Evolutionary conservation across 2,888 invertebrate genomes (phyloP).

Genomic region (Metopia argyrocephala): DNA sequence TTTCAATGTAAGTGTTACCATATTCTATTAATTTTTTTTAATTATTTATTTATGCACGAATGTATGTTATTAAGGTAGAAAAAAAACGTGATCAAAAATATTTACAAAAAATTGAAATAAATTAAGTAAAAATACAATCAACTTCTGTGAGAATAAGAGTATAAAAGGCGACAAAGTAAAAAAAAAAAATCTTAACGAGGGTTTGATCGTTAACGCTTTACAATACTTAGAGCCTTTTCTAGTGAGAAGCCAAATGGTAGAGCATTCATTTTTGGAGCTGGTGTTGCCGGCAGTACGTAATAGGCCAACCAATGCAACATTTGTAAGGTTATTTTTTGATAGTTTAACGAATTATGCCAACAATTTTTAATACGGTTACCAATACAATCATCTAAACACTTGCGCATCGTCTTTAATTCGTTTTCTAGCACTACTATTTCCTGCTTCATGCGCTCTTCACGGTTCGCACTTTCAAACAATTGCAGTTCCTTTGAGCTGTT

Average conservation of each 20-base stretch:
- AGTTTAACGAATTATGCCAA: conserved; percentile 67
- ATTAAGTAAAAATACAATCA: conserved; percentile 29
- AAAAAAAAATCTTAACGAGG: background rate
- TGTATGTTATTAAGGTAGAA: background rate
- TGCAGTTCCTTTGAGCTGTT: conserved; percentile 61
- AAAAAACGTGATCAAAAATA: conserved; percentile 5
- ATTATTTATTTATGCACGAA: background rate
- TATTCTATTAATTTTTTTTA: background rate
- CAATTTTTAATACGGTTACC: conserved; percentile 70
- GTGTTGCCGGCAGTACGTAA: conserved; percentile 72
- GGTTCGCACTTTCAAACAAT: conserved; percentile 48
- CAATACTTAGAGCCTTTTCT: conserved; percentile 64
- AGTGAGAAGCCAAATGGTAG: conserved; percentile 63
- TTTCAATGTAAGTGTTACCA: too few species aligned
- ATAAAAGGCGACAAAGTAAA: background rate
- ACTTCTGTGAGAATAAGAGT: background rate
- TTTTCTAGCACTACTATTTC: conserved; percentile 68
- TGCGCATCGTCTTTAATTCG: conserved; percentile 65
- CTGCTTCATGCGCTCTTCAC: conserved; percentile 62
- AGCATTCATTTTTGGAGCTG: conserved; percentile 67
- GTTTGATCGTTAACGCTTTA: conserved; percentile 53
- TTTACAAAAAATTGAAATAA: conserved; percentile 32
- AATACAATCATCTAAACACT: conserved; percentile 70
- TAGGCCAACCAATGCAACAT: conserved; percentile 72
- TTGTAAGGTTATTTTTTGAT: conserved; percentile 69